Evolutionary conservation across 1,140 invertebrate species (phyloP), one percentile per base, ranked within the genome.

Genomic region (Drosophila sproati): DNA sequence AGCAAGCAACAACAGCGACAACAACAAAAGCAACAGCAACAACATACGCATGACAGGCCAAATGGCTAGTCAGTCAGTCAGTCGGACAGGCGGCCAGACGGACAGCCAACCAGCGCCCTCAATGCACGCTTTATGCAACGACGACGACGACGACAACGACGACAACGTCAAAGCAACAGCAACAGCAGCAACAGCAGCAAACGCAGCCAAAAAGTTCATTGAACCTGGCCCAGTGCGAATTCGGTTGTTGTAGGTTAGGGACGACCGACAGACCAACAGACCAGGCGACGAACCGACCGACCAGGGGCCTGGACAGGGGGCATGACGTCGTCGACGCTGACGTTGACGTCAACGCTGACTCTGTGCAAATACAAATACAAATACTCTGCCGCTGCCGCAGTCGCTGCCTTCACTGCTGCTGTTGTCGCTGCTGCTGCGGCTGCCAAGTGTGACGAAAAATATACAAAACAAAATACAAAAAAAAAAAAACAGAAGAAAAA

Each of bases 191-290:
- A 35, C 60, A 59, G 62, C 66, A 70, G 64, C 82, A 67, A 81
- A 81, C 76, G 77, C 79, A 88, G 85, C 83, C 80, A 83, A 88
- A 88, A 88, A 88, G 83, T 88, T 88, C 83, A 88, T 73, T 88
- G 85, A 88, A 88, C 85, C 85, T 88, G 85, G 80, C 85, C 85
- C 85, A 88, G 85, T 89, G 85, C 85, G 85, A 88, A 88, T 88
- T 88, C 85, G 85, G 85, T 88, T 88, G 85, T 85, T 85, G 85
- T 88, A 88, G 85, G 85, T 88, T 88, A 88, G 85, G 83, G 80
- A 83, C 78, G 82, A 73, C 57, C 74, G 75, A 79, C 76, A 59
- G 64, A 82, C 67, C 64, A 52, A 67, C n/a, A 48, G 68, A 86
- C 73, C 81, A 51, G 69, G 72, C 77, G 70, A 85, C 81, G 56